Conservation (phyloP, 1,140 invertebrate genomes). For the Mizuhopecten yessoensis region DNA sequence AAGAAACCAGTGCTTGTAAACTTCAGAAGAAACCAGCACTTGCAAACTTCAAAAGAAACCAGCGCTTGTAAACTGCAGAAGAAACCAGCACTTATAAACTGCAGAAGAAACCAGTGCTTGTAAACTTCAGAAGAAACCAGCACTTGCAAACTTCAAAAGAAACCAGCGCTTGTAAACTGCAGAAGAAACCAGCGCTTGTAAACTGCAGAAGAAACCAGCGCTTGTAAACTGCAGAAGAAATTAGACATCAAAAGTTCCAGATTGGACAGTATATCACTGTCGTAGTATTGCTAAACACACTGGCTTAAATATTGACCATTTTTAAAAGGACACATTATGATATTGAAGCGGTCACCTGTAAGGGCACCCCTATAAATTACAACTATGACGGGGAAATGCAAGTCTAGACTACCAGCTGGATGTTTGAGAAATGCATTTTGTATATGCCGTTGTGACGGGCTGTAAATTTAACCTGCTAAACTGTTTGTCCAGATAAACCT, state of each 20-base stretch:
- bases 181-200: too few species aligned
- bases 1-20: too few species aligned
- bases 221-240: too few species aligned
- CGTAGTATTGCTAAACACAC: background rate
- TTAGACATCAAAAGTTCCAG: background rate
- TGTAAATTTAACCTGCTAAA: constrained; percentile 28
- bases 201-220: too few species aligned
- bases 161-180: too few species aligned
- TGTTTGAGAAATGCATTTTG: background rate
- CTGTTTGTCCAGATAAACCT: constrained; percentile 14
- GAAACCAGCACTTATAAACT: too few species aligned
- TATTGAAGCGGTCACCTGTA: constrained; percentile 33
- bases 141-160: too few species aligned
- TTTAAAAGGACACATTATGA: background rate
- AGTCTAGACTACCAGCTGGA: background rate
- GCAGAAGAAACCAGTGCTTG: too few species aligned
- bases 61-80: too few species aligned
- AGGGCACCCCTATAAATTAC: background rate
- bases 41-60: too few species aligned
- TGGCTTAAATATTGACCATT: background rate
- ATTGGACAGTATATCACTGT: background rate
- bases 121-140: too few species aligned
- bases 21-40: too few species aligned
- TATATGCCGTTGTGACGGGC: background rate
- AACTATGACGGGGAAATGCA: background rate